A percentile compares a stretch with the other conserved stretches of the same genome.
Evolutionary conservation across 2,113 vertebrate genomes (phyloP).

Genomic region (Gambusia affinis): DNA sequence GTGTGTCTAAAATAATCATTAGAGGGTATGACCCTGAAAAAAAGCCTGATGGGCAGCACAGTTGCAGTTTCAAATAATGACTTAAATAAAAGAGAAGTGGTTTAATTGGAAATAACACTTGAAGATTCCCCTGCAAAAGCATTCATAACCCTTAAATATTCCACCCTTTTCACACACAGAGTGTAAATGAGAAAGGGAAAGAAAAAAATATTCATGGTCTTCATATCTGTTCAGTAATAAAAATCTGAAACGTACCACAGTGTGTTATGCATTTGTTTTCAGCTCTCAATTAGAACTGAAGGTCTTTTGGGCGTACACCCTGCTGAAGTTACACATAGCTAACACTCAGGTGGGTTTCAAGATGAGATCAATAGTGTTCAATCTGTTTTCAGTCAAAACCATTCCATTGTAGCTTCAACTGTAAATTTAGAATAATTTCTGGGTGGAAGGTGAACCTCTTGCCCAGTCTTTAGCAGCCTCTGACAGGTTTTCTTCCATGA

Average conservation of each 20-base stretch:
- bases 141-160: no score
- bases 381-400: no score
- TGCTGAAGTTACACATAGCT: no score
- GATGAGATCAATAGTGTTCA: no score
- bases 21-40: slow-evolving; percentile 76
- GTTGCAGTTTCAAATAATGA: slow-evolving; percentile 19
- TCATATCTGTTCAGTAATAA: neutral
- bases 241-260: neutral
- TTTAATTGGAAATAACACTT: neutral
- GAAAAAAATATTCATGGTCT: neutral
- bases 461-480: no score
- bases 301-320: neutral
- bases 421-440: no score
- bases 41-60: slow-evolving; percentile 81
- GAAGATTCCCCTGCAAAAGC: no score
- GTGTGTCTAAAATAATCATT: slow-evolving; percentile 55
- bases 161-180: no score
- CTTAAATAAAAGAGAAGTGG: neutral
- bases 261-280: neutral
- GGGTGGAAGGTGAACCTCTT: no score
- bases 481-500: no score
- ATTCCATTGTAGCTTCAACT: no score
- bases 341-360: no score
- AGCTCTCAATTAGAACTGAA: neutral
- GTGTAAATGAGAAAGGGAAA: neutral